Evolutionary conservation across 2,797 vertebrate species (phyloP), one percentile per base, ranked within the genome.

Genomic region (Poecilia gillii): DNA sequence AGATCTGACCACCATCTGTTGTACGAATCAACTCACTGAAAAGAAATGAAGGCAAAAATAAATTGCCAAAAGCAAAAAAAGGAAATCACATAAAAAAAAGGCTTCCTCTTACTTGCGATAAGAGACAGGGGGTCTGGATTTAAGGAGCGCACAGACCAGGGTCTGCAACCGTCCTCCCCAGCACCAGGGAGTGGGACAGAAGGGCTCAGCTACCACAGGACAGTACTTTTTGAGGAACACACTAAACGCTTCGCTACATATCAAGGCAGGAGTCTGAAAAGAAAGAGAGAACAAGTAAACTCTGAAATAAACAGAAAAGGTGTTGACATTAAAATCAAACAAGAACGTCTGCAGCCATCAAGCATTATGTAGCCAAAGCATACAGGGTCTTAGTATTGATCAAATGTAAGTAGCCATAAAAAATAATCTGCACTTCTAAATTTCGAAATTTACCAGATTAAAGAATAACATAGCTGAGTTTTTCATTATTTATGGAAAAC

Each of bases 141-240:
- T 96, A 83, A 97, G 80, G 20, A 94, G 14, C 51, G 92, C 93
- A 9, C 51, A 90, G 31, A 97, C 87, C 72, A 97, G 91, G 14
- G 96, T 97, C 90, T 98, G 96, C 51, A 97, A 73, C 5, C 94
- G 90, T 23, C 97, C 97, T 13, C 96, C 96, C 90, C 96, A 95
- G 91, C 97, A 97, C 97, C 97, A 97, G 0, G 94, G 92, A 0
- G 96, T 97, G 20, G 97, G 97, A 72, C 89, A 92, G 93, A 96
- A 97, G 28, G 82, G 77, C 85, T 96, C 96, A 0, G 62, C 4
- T 23, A 96, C 94, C 16, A 95, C 76, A 0, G 97, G 96, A 85
- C 96, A 97, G 85, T 94, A 91, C 49, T 88, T 91, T 80, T 83
- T 87, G 82, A 97, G 94, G 85, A 97, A 97, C 0, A 68, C 77